Percentiles rank a stretch among this genome's conserved stretches.
Conservation (phyloP, 2,888 invertebrate species). For the Neelides folsomi region DNA sequence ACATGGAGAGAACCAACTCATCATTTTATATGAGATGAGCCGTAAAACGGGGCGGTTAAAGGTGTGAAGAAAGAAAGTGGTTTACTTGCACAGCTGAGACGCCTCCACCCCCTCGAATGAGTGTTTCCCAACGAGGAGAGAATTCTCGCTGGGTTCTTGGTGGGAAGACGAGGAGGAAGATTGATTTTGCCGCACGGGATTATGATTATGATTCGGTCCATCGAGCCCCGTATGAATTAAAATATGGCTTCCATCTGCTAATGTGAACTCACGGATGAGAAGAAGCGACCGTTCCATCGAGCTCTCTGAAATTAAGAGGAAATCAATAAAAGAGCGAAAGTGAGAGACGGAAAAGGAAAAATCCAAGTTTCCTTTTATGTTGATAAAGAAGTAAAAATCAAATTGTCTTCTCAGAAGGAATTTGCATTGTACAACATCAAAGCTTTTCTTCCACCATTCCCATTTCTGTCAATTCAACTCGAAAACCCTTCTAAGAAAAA, state of each 20-base stretch:
- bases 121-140: slow-evolving; percentile 32
- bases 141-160: slow-evolving; percentile 28
- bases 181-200: slow-evolving; percentile 16
- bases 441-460: too few species aligned
- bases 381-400: too few species aligned
- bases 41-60: neutral
- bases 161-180: slow-evolving; percentile 4
- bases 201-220: slow-evolving; percentile 23
- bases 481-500: too few species aligned
- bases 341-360: too few species aligned
- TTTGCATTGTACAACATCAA: too few species aligned
- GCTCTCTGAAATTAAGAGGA: slow-evolving; percentile 25
- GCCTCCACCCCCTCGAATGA: slow-evolving; percentile 34
- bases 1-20: too few species aligned
- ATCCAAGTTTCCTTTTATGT: too few species aligned
- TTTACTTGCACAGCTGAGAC: slow-evolving; percentile 35
- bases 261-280: slow-evolving; percentile 34
- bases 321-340: slow-evolving; percentile 2
- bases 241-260: slow-evolving; percentile 33
- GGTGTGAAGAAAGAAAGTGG: slow-evolving; percentile 1
- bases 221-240: slow-evolving; percentile 35
- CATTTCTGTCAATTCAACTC: too few species aligned
- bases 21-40: too few species aligned
- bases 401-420: too few species aligned
- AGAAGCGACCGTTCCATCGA: slow-evolving; percentile 34